phyloP scores from a whole-genome alignment of 1,140 invertebrate species.

The Globodera ellingtonae region DNA sequence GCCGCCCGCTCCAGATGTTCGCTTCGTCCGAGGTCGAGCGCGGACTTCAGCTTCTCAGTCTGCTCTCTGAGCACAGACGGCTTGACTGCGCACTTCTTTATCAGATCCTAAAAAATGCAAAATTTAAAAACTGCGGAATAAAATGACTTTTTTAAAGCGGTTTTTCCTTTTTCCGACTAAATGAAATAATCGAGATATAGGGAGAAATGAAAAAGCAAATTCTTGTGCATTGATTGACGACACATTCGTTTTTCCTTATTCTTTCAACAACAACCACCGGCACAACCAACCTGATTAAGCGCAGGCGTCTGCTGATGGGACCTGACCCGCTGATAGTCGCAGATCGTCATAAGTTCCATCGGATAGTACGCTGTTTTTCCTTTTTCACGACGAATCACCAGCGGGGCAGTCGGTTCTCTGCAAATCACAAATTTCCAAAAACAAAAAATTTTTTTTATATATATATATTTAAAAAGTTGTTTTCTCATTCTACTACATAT shows the following conservation, averaged over 20 bases:
- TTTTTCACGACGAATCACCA: background rate
- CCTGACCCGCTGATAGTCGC: slow-evolving; percentile 25
- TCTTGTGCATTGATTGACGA: too few species aligned
- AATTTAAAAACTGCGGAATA: background rate
- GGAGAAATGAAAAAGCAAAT: too few species aligned
- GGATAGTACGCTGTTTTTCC: slow-evolving; percentile 1
- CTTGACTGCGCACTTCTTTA: background rate
- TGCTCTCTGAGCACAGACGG: slow-evolving; percentile 10
- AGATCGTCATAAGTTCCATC: slow-evolving; percentile 15
- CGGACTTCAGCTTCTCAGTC: background rate
- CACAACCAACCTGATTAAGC: background rate
- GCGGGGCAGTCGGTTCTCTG: background rate
- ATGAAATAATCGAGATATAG: too few species aligned
- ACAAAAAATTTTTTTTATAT: too few species aligned
- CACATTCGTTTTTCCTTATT: too few species aligned
- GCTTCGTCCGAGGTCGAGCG: background rate
- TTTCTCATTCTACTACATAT: too few species aligned
- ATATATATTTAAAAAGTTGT: too few species aligned
- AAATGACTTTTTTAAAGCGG: too few species aligned
- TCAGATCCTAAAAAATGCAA: slow-evolving; percentile 28
- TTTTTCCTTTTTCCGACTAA: too few species aligned
- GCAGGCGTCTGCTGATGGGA: background rate
- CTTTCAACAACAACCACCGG: background rate
- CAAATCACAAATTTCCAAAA: background rate
- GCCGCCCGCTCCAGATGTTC: background rate